A percentile compares a stretch with the other conserved stretches of the same genome.
Conservation (phyloP, 92 coral and sea anemone species). For the Plumapathes pennacea region DNA sequence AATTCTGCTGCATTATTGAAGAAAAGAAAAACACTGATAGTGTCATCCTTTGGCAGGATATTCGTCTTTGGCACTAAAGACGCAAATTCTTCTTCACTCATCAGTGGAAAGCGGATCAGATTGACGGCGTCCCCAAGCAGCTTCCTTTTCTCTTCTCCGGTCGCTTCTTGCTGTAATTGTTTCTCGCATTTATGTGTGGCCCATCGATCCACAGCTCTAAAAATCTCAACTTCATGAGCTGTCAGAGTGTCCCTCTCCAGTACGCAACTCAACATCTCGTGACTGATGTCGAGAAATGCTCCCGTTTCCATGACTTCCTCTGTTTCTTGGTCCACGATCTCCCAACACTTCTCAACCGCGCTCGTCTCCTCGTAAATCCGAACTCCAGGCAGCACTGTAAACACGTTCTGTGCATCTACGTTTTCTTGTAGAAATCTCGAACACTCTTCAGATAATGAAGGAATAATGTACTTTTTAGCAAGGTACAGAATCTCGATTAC, state of each 20-base stretch:
- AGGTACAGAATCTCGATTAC: slow-evolving; percentile 60
- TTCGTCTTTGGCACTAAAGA: slow-evolving; percentile 10
- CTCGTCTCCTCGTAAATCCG: slow-evolving; percentile 35
- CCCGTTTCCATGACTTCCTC: slow-evolving; percentile 47
- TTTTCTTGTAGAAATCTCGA: slow-evolving; percentile 45
- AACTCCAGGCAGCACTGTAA: slow-evolving; percentile 51
- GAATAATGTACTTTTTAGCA: slow-evolving; percentile 70
- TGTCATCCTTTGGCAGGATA: slow-evolving; percentile 20
- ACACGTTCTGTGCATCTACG: slow-evolving; percentile 59
- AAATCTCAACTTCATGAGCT: slow-evolving; percentile 55
- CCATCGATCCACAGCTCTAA: slow-evolving; percentile 64
- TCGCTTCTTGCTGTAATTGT: slow-evolving; percentile 5
- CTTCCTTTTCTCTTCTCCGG: slow-evolving; percentile 26
- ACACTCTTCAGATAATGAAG: slow-evolving; percentile 52
- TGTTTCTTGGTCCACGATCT: slow-evolving; percentile 53
- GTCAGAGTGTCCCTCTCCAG: slow-evolving; percentile 55
- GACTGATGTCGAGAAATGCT: slow-evolving; percentile 36
- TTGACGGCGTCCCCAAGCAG: slow-evolving; percentile 28
- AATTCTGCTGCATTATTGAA: too few relatives aligned
- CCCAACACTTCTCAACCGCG: slow-evolving; percentile 59
- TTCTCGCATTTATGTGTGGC: slow-evolving; percentile 35
- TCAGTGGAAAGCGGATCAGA: slow-evolving; percentile 40
- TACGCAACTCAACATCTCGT: slow-evolving; percentile 33
- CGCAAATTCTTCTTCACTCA: slow-evolving; percentile 42
- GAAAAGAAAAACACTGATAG: slow-evolving; percentile 5